Evolutionary conservation across 2,113 vertebrate species (phyloP).

Genomic region (Alaudala cheleensis): DNA sequence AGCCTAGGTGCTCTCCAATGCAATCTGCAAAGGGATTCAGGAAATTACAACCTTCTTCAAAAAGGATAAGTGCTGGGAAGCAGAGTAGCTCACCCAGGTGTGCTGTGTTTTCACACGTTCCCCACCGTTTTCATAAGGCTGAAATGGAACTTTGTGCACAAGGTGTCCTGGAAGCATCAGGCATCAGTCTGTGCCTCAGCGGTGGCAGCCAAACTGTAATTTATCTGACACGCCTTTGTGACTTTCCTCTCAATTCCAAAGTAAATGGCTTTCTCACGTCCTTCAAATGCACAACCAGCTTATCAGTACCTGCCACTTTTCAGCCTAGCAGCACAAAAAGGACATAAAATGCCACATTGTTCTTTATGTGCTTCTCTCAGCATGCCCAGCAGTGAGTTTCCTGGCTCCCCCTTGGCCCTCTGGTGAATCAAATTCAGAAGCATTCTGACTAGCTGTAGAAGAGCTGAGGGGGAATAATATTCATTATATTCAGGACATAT

Average conservation of each 20-base stretch:
- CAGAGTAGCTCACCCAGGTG: neutral
- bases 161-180: neutral
- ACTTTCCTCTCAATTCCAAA: neutral
- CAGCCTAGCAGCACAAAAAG: neutral
- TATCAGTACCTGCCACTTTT: neutral
- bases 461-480: neutral
- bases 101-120: neutral
- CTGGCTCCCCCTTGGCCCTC: neutral
- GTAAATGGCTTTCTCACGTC: neutral
- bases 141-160: neutral
- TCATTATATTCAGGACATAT: neutral
- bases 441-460: neutral
- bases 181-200: neutral
- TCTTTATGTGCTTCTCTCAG: neutral
- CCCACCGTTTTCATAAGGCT: accelerated
- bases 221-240: neutral
- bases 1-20: neutral
- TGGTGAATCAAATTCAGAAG: neutral
- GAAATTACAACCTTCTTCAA: neutral
- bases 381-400: neutral
- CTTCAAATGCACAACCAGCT: neutral
- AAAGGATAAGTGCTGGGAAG: neutral
- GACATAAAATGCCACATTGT: neutral
- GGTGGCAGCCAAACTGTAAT: neutral
- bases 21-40: neutral